Conservation (phyloP, 1,140 invertebrate species). For the Cydia pomonella region DNA sequence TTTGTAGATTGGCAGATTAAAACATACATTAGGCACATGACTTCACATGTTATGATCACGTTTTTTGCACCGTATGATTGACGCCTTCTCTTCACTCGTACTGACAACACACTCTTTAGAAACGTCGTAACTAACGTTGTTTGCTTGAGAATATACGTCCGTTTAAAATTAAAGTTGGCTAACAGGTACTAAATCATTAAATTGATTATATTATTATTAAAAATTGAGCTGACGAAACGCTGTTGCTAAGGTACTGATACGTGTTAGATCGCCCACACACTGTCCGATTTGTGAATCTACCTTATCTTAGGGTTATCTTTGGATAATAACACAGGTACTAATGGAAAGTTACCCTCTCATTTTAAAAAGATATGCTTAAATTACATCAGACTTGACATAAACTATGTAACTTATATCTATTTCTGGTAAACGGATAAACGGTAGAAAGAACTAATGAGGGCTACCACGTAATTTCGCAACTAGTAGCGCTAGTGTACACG, state of each 20-base stretch:
- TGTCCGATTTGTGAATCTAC: too few species aligned
- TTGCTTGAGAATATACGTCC: not conserved
- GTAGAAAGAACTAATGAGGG: too few species aligned
- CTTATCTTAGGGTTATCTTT: too few species aligned
- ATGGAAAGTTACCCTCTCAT: too few species aligned
- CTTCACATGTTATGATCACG: not conserved
- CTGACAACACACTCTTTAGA: not conserved
- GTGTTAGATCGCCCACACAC: not conserved
- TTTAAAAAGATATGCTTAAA: too few species aligned
- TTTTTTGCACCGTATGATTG: not conserved
- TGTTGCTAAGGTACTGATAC: not conserved
- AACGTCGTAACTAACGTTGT: not conserved
- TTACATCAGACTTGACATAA: too few species aligned
- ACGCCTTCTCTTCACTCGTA: not conserved
- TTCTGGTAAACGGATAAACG: too few species aligned
- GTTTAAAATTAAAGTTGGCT: not conserved
- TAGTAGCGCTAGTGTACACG: too few species aligned
- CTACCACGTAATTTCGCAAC: too few species aligned
- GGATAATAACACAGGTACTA: too few species aligned
- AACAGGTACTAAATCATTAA: slow-evolving; percentile 5
- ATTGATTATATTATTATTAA: not conserved
- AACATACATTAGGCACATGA: not conserved
- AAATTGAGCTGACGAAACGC: not conserved
- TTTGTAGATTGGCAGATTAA: not conserved
- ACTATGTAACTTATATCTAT: too few species aligned